phyloP scores from a whole-genome alignment of 2,113 vertebrate genomes.

The Petroica traversi region DNA sequence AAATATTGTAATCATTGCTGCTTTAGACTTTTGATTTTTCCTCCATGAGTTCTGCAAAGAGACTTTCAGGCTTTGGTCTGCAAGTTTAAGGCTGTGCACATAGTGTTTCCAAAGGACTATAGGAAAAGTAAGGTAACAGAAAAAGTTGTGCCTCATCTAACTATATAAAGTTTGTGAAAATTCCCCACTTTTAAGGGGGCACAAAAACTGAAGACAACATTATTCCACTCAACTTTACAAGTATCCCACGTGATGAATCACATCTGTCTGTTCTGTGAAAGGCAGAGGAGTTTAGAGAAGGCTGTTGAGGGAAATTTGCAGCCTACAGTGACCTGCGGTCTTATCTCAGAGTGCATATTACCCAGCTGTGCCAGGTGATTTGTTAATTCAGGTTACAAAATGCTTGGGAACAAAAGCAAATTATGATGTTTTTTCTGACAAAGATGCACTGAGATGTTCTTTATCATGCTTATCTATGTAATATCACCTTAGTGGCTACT shows the following conservation, averaged over 20 bases:
- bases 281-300: background rate
- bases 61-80: background rate
- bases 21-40: background rate
- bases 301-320: no score
- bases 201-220: background rate
- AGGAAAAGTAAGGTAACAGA: background rate
- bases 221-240: background rate
- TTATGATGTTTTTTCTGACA: background rate
- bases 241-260: background rate
- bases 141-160: background rate
- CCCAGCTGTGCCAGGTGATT: background rate
- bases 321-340: no score
- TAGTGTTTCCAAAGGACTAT: background rate
- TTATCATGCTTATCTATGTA: background rate
- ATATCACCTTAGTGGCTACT: background rate
- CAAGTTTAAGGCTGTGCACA: rapidly evolving
- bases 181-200: background rate
- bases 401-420: background rate
- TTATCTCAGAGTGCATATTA: background rate
- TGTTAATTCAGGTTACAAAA: background rate
- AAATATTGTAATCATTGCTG: background rate
- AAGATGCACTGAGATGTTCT: background rate
- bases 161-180: background rate
- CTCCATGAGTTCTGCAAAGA: background rate
- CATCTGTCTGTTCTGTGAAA: background rate